phyloP scores from a whole-genome alignment of 2,888 invertebrate genomes.

The Tenthredo scrophulariae region DNA sequence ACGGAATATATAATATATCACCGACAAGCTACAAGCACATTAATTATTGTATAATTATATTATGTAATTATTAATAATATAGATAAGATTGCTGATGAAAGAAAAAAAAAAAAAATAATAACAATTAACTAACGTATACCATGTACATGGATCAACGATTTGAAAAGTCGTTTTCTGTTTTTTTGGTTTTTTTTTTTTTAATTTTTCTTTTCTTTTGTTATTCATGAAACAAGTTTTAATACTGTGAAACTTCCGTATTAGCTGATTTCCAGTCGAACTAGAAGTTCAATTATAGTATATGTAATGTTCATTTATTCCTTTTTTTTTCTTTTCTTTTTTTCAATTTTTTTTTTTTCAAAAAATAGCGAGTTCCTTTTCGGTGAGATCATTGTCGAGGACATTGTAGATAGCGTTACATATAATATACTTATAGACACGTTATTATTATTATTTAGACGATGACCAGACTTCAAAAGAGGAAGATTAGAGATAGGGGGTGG shows the following conservation, averaged over 20 bases:
- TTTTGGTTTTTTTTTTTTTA: background rate
- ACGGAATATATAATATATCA: slow-evolving; percentile 29
- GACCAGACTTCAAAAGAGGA: background rate
- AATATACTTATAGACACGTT: background rate
- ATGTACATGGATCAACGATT: slow-evolving; percentile 16
- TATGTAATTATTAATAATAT: slow-evolving; percentile 24
- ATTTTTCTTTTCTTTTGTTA: background rate
- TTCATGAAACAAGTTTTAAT: slow-evolving; percentile 1
- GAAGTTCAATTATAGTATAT: background rate
- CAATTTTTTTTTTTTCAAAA: background rate
- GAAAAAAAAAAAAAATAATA: background rate
- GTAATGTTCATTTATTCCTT: background rate
- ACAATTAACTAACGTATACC: background rate
- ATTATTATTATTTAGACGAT: background rate
- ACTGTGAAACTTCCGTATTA: background rate
- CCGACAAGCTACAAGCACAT: slow-evolving; percentile 19
- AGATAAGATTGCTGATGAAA: background rate
- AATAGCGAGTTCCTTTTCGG: background rate
- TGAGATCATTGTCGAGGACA: slow-evolving; percentile 12
- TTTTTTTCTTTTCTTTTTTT: no score
- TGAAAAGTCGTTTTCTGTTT: background rate
- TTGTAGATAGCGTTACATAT: background rate
- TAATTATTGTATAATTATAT: background rate
- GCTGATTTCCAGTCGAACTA: background rate
- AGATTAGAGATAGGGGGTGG: background rate